These are phyloP conservation scores for Echinops telfairi DNA, from an alignment of 2,113 vertebrate species.

Conservation along the genomic window DNA sequence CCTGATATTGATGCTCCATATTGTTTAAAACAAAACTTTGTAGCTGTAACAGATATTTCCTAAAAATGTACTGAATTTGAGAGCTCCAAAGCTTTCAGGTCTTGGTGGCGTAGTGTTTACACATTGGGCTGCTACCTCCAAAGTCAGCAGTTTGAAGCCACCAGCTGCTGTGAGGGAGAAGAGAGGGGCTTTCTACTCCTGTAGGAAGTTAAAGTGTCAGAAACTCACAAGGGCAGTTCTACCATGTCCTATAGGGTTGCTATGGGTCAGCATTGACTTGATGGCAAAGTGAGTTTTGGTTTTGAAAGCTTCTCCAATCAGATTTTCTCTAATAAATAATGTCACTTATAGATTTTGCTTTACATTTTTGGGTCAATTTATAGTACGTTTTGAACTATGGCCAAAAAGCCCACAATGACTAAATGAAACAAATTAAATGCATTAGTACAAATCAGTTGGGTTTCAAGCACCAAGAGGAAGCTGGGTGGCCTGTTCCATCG, in stretches of 20 bases:
- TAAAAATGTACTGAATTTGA: neutral
- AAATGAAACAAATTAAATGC: neutral
- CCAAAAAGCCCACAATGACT: neutral
- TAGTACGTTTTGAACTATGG: slow-evolving; percentile 22
- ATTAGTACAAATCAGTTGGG: neutral
- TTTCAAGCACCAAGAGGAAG: neutral
- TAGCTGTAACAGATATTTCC: neutral
- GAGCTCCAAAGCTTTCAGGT: neutral
- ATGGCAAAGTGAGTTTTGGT: no score
- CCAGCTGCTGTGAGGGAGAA: no score
- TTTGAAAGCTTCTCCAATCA: neutral
- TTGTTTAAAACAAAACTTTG: neutral
- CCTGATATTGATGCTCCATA: neutral
- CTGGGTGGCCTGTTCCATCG: neutral
- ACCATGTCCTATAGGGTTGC: no score
- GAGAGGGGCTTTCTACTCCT: no score
- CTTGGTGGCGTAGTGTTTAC: no score
- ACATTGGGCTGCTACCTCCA: no score
- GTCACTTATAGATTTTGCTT: neutral
- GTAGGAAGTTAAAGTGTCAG: no score
- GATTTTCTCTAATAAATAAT: neutral
- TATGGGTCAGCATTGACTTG: neutral
- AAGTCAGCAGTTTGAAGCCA: no score
- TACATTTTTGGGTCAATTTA: neutral
- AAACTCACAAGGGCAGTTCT: no score